Percentiles rank a stretch among this genome's conserved stretches.
These are phyloP conservation scores for Spongia lamella DNA, from an alignment of 37 sponge, comb jelly and placozoan genomes.

Conservation along the genomic window DNA sequence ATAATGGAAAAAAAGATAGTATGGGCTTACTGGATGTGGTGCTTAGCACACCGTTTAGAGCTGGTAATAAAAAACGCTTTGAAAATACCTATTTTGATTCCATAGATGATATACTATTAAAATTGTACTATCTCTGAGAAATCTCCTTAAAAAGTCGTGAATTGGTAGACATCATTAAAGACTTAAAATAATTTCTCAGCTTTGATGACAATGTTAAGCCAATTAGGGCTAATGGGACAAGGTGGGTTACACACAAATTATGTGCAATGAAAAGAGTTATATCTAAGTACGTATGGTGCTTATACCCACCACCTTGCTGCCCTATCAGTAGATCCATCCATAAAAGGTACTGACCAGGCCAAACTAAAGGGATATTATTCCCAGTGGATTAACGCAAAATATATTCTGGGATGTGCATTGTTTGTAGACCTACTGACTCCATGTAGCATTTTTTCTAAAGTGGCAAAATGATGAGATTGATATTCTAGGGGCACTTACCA, in stretches of 20 bases:
- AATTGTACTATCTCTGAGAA: constrained; percentile 45
- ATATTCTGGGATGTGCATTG: no score
- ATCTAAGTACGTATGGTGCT: constrained; percentile 18
- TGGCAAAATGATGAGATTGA: constrained; percentile 38
- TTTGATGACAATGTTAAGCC: no score
- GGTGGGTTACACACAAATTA: constrained; percentile 18
- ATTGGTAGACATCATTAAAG: constrained; percentile 5
- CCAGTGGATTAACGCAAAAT: background rate
- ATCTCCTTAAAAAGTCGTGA: constrained; percentile 24
- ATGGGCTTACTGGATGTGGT: constrained; percentile 65
- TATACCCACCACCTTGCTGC: constrained; percentile 21
- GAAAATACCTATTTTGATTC: constrained; percentile 42
- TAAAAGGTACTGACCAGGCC: constrained; percentile 6
- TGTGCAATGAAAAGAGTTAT: constrained; percentile 14
- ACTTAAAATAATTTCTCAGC: constrained; percentile 7
- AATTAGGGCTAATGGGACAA: no score
- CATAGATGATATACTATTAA: constrained; percentile 34
- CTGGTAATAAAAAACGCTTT: constrained; percentile 48
- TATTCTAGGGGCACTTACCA: constrained; percentile 28
- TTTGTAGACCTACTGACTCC: constrained; percentile 35
- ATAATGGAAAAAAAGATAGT: constrained; percentile 15
- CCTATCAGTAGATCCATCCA: background rate
- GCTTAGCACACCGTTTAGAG: constrained; percentile 53
- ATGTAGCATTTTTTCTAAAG: constrained; percentile 48
- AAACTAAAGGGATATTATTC: background rate